Evolutionary conservation across 2,113 vertebrate species (phyloP), one percentile per base, ranked within the genome.

Genomic region (Hypomesus transpacificus): DNA sequence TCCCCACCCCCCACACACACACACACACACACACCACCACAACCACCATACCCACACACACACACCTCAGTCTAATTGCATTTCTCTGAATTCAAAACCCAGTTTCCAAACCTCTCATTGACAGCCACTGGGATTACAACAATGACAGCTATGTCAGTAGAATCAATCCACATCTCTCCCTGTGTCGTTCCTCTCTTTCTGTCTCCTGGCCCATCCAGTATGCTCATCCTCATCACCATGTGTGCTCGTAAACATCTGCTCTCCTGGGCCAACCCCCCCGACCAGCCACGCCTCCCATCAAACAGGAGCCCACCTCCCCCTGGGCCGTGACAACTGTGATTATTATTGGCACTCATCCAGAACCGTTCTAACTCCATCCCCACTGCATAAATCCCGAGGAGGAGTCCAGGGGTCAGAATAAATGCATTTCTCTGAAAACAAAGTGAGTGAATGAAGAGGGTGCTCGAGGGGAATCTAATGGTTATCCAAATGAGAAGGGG

Each of bases 401-500:
- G 20, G 28, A n/a, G 26, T 13, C 20, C 28, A 16, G 28, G 53
- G 31, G 18, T 58, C 28, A 59, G 54, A 59, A 39, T 39, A 59
- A 21, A 46, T 56, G 0, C 3, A 46, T 58, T 58, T 22, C 6
- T 20, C 3, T 18, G 67, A 34, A 62, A 13, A 14, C 5, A 66
- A 31, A 54, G 24, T 26, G 21, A 54, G 61, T 28, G 5, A 66
- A 11, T 22, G 18, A 21, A 21, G 39, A 57, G 22, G 56, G 46
- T 53, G 14, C 31, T 59, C 62, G 39, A 26, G 46, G 63, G 46
- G 61, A 73, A 60, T 69, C 26, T 26, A 69, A 14, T 50, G 7
- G 18, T 58, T 20, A 17, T 51, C 46, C 39, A 66, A 66, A 66
- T 52, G 65, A 22, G 1, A 22, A 14, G 17, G 20, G 20, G n/a